Percentiles rank a stretch among this genome's conserved stretches.
Evolutionary conservation across 2,888 invertebrate genomes (phyloP).

Genomic region (Trichogramma evanescens): DNA sequence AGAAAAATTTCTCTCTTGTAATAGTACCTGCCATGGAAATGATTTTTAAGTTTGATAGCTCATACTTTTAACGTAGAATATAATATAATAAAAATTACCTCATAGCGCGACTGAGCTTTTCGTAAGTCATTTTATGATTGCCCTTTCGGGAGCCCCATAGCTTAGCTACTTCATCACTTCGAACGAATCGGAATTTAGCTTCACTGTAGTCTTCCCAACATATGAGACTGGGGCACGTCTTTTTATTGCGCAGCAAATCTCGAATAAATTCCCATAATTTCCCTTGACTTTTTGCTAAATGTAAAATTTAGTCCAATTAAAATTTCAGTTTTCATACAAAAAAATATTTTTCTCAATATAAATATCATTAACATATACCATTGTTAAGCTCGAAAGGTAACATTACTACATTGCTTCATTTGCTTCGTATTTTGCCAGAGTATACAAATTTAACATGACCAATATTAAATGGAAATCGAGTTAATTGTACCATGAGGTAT

Average conservation of each 20-base stretch:
- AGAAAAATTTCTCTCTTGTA: slow-evolving; percentile 69
- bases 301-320: neutral
- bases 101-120: slow-evolving; percentile 87
- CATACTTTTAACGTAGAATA: neutral
- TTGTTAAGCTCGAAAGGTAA: too few species aligned
- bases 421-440: too few species aligned
- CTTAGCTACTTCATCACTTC: slow-evolving; percentile 78
- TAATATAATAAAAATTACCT: slow-evolving; percentile 48
- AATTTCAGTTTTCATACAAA: neutral
- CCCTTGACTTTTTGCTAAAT: slow-evolving; percentile 39
- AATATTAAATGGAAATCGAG: too few species aligned
- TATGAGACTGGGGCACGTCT: slow-evolving; percentile 73
- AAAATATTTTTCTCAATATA: too few species aligned
- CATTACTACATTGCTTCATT: too few species aligned
- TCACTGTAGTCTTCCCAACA: slow-evolving; percentile 81
- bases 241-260: slow-evolving; percentile 67
- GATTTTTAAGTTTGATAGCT: neutral
- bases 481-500: neutral
- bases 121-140: slow-evolving; percentile 86
- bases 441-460: too few species aligned
- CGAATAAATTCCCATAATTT: slow-evolving; percentile 79
- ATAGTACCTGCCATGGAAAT: slow-evolving; percentile 57
- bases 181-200: slow-evolving; percentile 81
- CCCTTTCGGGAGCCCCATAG: slow-evolving; percentile 82
- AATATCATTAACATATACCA: too few species aligned